A percentile compares a stretch with the other conserved stretches of the same genome.
These are phyloP conservation scores for Drosophila picticornis DNA, from an alignment of 2,888 invertebrate genomes.

Conservation along the genomic window DNA sequence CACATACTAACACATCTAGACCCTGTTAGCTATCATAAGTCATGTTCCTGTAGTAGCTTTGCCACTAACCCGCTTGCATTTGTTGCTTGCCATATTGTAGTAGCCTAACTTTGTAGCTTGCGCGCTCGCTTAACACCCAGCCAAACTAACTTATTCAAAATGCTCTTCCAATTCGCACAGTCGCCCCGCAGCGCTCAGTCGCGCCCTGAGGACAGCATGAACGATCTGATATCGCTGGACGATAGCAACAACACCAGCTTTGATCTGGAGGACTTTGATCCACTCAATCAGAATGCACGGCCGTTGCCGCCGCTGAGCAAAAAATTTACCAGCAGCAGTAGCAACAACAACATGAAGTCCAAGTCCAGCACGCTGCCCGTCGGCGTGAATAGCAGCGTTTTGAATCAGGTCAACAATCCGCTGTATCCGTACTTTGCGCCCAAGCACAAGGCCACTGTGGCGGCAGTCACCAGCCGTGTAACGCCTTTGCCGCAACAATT, in stretches of 20 bases:
- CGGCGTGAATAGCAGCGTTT: slow-evolving; percentile 58
- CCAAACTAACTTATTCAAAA: slow-evolving; percentile 25
- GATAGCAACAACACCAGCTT: slow-evolving; percentile 88
- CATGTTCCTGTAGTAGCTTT: slow-evolving; percentile 27
- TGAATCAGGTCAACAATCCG: slow-evolving; percentile 84
- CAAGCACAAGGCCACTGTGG: slow-evolving; percentile 76
- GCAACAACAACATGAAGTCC: slow-evolving; percentile 26
- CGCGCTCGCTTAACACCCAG: neutral
- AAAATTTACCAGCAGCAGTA: slow-evolving; percentile 35
- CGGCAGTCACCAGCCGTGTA: slow-evolving; percentile 59
- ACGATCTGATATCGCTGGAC: slow-evolving; percentile 89
- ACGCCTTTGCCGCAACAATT: slow-evolving; percentile 68
- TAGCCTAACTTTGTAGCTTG: slow-evolving; percentile 32
- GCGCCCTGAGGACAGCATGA: slow-evolving; percentile 85
- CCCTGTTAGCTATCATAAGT: slow-evolving; percentile 19
- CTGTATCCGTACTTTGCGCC: slow-evolving; percentile 86
- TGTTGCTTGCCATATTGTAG: slow-evolving; percentile 34
- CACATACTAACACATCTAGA: slow-evolving; percentile 56
- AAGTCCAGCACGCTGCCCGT: slow-evolving; percentile 83
- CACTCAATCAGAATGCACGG: slow-evolving; percentile 86
- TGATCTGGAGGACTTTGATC: slow-evolving; percentile 89
- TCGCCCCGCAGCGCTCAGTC: slow-evolving; percentile 66
- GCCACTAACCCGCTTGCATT: slow-evolving; percentile 32
- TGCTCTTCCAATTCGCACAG: slow-evolving; percentile 45
- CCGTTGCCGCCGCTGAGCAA: slow-evolving; percentile 80